Evolutionary conservation across 2,888 invertebrate genomes (phyloP).

Genomic region (Sericinus montela): DNA sequence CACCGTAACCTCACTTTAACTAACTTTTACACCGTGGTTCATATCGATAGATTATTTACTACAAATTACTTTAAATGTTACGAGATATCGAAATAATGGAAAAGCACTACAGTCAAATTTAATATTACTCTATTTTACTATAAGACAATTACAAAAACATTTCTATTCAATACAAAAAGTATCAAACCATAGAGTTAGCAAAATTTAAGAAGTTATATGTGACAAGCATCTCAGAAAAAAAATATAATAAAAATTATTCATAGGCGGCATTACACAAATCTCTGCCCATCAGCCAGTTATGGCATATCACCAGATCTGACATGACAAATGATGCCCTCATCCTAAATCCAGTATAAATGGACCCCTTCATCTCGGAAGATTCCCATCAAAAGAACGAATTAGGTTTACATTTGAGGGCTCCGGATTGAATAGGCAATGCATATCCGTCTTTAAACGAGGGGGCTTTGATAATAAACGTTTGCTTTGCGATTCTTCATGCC

Average conservation of each 20-base stretch:
- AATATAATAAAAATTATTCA: slow-evolving; percentile 52
- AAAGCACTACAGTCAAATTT: too few species aligned
- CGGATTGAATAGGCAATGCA: slow-evolving; percentile 32
- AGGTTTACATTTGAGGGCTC: slow-evolving; percentile 26
- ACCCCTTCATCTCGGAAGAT: slow-evolving; percentile 25
- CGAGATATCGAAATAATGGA: too few species aligned
- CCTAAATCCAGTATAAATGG: slow-evolving; percentile 36
- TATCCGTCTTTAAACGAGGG: slow-evolving; percentile 52
- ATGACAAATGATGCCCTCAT: slow-evolving; percentile 63
- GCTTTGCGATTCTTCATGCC: slow-evolving; percentile 5
- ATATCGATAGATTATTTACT: too few species aligned
- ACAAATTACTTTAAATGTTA: too few species aligned
- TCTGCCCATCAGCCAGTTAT: slow-evolving; percentile 61
- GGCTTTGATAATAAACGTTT: slow-evolving; percentile 53
- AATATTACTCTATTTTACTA: too few species aligned
- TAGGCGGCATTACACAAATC: slow-evolving; percentile 63
- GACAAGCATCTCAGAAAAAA: not conserved
- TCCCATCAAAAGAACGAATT: slow-evolving; percentile 9
- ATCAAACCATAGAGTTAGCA: too few species aligned
- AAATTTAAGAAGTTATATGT: too few species aligned
- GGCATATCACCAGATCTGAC: slow-evolving; percentile 67
- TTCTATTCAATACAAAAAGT: too few species aligned
- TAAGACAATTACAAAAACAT: too few species aligned
- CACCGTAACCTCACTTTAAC: too few species aligned
- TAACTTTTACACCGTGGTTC: too few species aligned